Evolutionary conservation across 2,797 vertebrate genomes (phyloP).

Genomic region (Tiaroga cobitis): DNA sequence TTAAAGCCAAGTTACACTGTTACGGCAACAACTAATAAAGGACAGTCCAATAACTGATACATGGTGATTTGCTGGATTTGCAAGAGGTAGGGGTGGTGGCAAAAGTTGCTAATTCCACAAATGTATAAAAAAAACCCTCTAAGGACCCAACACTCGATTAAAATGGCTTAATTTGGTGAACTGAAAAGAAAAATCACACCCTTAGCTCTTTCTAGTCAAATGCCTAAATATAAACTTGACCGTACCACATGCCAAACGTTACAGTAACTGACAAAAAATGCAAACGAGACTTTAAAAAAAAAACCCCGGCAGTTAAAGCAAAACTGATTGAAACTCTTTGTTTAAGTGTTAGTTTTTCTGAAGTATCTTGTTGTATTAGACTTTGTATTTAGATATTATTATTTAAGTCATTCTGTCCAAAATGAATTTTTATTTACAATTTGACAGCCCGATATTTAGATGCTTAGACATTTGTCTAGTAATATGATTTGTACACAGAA

Average conservation of each 20-base stretch:
- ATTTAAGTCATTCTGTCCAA: neutral
- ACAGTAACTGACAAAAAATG: neutral
- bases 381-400: neutral
- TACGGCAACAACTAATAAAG: neutral
- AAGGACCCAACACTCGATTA: neutral
- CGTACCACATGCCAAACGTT: neutral
- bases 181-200: neutral
- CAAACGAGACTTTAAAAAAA: too few species aligned
- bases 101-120: neutral
- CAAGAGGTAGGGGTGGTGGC: neutral
- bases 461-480: neutral
- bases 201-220: neutral
- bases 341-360: neutral
- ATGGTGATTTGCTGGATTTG: neutral
- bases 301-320: neutral
- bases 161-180: neutral
- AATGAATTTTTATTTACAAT: neutral
- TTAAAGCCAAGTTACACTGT: neutral
- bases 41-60: neutral
- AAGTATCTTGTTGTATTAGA: too few species aligned
- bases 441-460: neutral
- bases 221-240: conserved; percentile 9
- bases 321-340: neutral
- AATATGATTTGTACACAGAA: neutral
- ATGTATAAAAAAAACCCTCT: neutral